Percentiles rank a stretch among this genome's conserved stretches.
These are phyloP conservation scores for Hirtodrosophila trivittata DNA, from an alignment of 2,888 invertebrate genomes.

Conservation along the genomic window DNA sequence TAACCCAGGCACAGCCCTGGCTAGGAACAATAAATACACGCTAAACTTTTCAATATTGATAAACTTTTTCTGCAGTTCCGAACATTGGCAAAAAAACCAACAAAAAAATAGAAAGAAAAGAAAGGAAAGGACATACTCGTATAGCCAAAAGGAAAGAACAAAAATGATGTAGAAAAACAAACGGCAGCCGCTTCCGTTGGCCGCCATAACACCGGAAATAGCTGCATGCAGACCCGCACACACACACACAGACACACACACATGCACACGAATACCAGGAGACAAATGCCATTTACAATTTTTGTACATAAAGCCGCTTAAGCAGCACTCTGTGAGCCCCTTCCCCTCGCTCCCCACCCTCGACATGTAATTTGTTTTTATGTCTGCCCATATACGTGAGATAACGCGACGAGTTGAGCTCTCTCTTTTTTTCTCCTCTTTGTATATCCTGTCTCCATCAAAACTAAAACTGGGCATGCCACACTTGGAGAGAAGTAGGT, in stretches of 20 bases:
- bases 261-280: constrained; percentile 23
- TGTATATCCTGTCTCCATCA: background rate
- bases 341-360: constrained; percentile 4
- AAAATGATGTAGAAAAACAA: constrained; percentile 39
- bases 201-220: constrained; percentile 76
- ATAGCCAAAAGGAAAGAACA: constrained; percentile 8
- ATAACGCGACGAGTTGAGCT: constrained; percentile 61
- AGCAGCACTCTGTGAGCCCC: constrained; percentile 55
- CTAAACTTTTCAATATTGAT: constrained; percentile 75
- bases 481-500: no score
- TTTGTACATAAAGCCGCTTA: constrained; percentile 78
- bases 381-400: constrained; percentile 78
- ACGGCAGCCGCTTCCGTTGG: constrained; percentile 63
- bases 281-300: constrained; percentile 79
- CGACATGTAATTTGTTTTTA: constrained; percentile 76
- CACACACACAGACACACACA: constrained; percentile 14
- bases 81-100: constrained; percentile 14
- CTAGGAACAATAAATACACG: constrained; percentile 61
- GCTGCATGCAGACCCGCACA: constrained; percentile 52
- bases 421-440: constrained; percentile 2
- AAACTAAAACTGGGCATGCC: constrained; percentile 2
- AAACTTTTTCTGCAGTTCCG: constrained; percentile 67
- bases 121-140: background rate
- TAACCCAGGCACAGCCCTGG: constrained; percentile 22
- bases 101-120: background rate